Base-by-base conservation (phyloP, 2,888 invertebrate species). In the Apotomis betuletana region DNA sequence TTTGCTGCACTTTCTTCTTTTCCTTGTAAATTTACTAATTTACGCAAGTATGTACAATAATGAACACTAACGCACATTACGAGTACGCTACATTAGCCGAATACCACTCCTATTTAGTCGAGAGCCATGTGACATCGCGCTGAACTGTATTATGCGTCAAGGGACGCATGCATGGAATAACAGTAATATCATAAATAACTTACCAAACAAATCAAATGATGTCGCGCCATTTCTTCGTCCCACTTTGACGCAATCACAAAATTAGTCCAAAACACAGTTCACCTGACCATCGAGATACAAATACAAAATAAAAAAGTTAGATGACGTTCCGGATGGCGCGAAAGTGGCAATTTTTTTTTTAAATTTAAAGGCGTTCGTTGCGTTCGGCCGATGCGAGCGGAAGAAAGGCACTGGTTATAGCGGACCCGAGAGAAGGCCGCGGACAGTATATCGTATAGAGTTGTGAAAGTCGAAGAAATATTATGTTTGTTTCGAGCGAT, bases 361-460 rank as follows among this genome's bases (percentile, higher is more conserved):
- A 2, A 49, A 71, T 55, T 55, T 55, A 41, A 27, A 41, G 41
- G 57, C 55, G 41, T 44, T n/a, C 8, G 75, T 75, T 76, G 75
- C 75, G 77, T 80, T 77, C 79, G 70, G 79, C 77, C 80, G 67
- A 74, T 77, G 81, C 82, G 83, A 77, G 78, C 76, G 75, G 75
- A 77, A 75, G 77, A 77, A 74, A 80, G 79, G 76, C 73, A 77
- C 77, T 81, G 73, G 74, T 77, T 76, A 73, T 81, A 81, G 86
- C 84, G 81, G 84, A 81, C 78, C 75, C 72, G 67, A 67, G 79
- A 82, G 79, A 83, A 79, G 87, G 85, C 87, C 86, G 86, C 85
- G 86, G 77, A 88, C 81, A 86, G 87, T 84, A 86, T 65, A 80
- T 78, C 75, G 75, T 67, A 81, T 81, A 81, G 86, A 87, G 88